phyloP scores from a whole-genome alignment of 2,888 invertebrate species.

The Cryptocheilus praepositus region DNA sequence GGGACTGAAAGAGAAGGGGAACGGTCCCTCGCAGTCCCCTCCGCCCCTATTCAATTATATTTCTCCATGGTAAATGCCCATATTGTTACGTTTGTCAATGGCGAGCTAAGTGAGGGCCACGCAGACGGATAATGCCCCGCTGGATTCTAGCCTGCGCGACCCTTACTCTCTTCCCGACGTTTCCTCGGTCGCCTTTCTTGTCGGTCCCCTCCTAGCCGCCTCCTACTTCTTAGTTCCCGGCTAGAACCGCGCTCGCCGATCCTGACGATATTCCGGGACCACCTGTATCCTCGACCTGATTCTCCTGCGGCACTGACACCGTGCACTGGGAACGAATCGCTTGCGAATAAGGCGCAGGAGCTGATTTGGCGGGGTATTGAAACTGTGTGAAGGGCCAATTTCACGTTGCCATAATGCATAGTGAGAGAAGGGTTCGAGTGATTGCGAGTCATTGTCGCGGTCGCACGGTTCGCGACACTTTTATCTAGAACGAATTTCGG shows the following conservation, averaged over 20 bases:
- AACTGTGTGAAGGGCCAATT: no score
- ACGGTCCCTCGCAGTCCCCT: conserved; percentile 52
- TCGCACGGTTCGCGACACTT: no score
- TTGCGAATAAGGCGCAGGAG: no score
- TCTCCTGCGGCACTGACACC: background rate
- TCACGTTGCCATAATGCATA: no score
- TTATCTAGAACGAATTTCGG: no score
- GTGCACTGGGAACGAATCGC: no score
- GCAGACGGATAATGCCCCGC: conserved; percentile 66
- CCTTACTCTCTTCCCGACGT: conserved; percentile 31
- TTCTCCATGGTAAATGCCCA: conserved; percentile 73
- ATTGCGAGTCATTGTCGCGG: no score
- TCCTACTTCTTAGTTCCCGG: conserved; percentile 19
- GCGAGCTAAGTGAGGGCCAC: conserved; percentile 73
- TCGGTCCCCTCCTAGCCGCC: conserved; percentile 20
- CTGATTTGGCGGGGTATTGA: no score
- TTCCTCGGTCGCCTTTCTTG: conserved; percentile 25
- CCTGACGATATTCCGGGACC: conserved; percentile 18
- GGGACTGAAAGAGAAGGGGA: conserved; percentile 26
- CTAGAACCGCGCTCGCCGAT: conserved; percentile 6
- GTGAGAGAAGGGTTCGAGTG: no score
- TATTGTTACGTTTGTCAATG: conserved; percentile 75
- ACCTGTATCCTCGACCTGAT: conserved; percentile 38
- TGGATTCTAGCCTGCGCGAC: conserved; percentile 62
- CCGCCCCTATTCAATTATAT: conserved; percentile 72